phyloP scores from a whole-genome alignment of 2,888 invertebrate genomes.

The Mamestra brassicae region DNA sequence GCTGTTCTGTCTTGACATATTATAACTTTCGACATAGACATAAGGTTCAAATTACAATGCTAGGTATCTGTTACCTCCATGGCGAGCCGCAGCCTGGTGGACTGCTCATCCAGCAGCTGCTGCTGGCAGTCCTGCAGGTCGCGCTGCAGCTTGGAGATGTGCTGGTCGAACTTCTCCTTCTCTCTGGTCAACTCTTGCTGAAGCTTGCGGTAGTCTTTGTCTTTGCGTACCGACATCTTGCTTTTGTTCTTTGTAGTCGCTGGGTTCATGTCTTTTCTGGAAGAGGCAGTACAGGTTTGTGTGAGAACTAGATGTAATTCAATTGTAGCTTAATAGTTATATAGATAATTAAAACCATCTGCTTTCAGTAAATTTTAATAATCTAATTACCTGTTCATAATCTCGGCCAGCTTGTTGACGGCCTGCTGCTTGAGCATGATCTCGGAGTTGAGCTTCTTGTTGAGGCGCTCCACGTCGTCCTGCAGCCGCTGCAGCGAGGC shows the following conservation, averaged over 20 bases:
- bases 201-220: slow-evolving; percentile 98
- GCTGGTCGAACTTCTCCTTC: slow-evolving; percentile 98
- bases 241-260: slow-evolving; percentile 95
- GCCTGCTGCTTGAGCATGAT: slow-evolving; percentile 97
- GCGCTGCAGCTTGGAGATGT: slow-evolving; percentile 95
- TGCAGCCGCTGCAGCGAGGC: slow-evolving; percentile 92
- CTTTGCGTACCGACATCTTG: slow-evolving; percentile 96
- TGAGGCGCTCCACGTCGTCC: slow-evolving; percentile 95
- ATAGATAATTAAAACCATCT: too few relatives aligned
- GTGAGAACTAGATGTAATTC: not conserved
- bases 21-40: not conserved
- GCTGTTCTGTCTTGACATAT: not conserved
- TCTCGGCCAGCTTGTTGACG: slow-evolving; percentile 99
- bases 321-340: too few relatives aligned
- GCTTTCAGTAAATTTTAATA: too few relatives aligned
- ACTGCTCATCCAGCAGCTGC: slow-evolving; percentile 93
- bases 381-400: slow-evolving; percentile 95
- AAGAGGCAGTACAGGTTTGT: not conserved
- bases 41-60: slow-evolving; percentile 2
- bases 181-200: slow-evolving; percentile 98
- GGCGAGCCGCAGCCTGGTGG: slow-evolving; percentile 94
- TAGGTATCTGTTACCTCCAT: slow-evolving; percentile 93
- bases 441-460: slow-evolving; percentile 96
- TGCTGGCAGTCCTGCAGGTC: slow-evolving; percentile 97
- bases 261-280: slow-evolving; percentile 92